Percentiles rank a stretch among this genome's conserved stretches.
Conservation (phyloP, 2,797 vertebrate genomes). For the Ctenosaura bakeri region DNA sequence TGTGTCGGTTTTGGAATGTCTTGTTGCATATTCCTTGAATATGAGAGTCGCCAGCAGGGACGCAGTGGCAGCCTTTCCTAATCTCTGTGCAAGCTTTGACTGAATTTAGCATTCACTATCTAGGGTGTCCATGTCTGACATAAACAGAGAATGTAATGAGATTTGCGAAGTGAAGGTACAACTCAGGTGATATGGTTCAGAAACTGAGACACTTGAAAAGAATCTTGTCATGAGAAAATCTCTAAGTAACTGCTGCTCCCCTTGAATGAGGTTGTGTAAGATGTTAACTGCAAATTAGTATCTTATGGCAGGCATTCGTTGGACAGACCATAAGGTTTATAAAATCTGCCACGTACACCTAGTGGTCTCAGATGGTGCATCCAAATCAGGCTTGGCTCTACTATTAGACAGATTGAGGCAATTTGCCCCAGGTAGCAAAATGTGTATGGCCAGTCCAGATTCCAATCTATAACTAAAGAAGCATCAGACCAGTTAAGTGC, state of each 20-base stretch:
- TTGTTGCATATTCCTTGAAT: background rate
- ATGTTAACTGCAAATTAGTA: background rate
- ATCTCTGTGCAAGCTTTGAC: background rate
- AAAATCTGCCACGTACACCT: background rate
- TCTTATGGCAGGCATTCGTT: background rate
- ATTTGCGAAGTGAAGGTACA: background rate
- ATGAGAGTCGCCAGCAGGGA: background rate
- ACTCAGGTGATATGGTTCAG: background rate
- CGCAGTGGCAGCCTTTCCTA: background rate
- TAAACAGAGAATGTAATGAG: background rate
- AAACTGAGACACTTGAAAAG: background rate
- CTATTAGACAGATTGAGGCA: too few species aligned
- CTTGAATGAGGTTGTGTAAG: background rate
- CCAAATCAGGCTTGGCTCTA: too few species aligned
- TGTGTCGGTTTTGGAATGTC: background rate
- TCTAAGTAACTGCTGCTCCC: background rate
- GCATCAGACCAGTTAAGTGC: too few species aligned
- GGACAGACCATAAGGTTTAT: background rate
- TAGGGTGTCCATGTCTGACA: background rate
- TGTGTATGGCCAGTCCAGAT: too few species aligned
- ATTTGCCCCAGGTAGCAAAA: too few species aligned
- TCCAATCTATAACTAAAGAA: too few species aligned
- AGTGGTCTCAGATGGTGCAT: too few species aligned
- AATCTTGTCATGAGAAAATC: background rate
- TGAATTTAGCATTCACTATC: background rate